These are phyloP conservation scores for Plestiodon gilberti DNA, from an alignment of 2,113 vertebrate species.

Conservation along the genomic window DNA sequence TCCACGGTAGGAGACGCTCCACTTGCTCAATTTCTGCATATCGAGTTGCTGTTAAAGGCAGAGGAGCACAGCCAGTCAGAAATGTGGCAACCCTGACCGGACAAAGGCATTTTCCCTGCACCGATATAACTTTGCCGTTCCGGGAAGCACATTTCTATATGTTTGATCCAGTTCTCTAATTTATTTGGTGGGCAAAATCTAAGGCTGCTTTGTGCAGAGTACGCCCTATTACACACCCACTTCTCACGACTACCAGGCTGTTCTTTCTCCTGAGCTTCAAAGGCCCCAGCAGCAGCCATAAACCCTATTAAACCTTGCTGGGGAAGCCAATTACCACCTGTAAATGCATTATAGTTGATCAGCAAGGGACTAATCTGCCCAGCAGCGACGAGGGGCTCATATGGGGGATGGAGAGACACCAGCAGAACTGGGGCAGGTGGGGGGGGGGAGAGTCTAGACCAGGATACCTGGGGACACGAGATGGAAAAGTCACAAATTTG, in stretches of 20 bases:
- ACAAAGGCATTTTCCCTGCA: background rate
- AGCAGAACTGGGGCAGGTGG: background rate
- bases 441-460: no score
- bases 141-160: background rate
- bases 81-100: background rate
- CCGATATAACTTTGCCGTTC: background rate
- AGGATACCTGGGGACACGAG: background rate
- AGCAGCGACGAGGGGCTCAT: background rate
- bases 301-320: constrained; percentile 31
- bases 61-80: background rate
- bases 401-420: background rate
- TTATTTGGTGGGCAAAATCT: background rate
- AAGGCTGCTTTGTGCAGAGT: background rate
- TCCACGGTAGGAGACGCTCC: background rate
- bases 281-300: constrained; percentile 3
- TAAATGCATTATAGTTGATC: constrained; percentile 36
- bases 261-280: constrained; percentile 9
- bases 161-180: background rate
- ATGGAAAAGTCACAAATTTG: no score
- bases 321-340: constrained; percentile 29
- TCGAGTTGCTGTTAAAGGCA: background rate
- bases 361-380: background rate
- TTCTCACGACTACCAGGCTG: background rate
- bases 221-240: background rate
- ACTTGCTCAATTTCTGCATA: background rate